These are phyloP conservation scores for Phyllotis vaccarum DNA, from an alignment of 2,797 vertebrate genomes.

Conservation along the genomic window DNA sequence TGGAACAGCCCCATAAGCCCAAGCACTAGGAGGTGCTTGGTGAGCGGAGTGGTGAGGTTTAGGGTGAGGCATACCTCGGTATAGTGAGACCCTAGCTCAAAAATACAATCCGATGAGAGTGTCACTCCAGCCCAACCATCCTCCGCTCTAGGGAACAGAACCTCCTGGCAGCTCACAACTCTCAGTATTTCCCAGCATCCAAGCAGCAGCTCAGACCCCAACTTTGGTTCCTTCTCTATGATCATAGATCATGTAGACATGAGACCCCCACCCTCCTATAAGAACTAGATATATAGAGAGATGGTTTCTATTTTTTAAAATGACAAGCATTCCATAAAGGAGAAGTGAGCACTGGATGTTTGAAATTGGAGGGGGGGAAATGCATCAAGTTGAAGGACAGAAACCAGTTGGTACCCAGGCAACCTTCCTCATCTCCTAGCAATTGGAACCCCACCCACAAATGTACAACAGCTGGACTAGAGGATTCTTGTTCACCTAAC, in stretches of 20 bases:
- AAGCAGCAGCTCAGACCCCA: neutral
- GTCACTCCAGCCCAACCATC: neutral
- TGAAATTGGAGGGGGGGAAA: neutral
- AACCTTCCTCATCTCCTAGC: neutral
- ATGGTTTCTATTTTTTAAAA: neutral
- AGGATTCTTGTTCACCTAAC: neutral
- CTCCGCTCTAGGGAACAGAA: neutral
- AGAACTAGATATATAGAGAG: neutral
- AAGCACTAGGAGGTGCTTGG: neutral
- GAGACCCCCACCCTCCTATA: fast-evolving
- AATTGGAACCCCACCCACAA: neutral
- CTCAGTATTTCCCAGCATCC: neutral
- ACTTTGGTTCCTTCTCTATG: neutral
- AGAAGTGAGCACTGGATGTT: fast-evolving
- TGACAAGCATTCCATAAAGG: neutral
- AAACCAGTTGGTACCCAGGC: neutral
- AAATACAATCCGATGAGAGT: neutral
- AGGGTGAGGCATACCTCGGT: neutral
- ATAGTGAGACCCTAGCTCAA: neutral
- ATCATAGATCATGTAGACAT: neutral
- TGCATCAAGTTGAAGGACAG: neutral
- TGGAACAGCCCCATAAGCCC: neutral
- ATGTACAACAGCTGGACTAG: neutral
- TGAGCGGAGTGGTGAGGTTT: neutral
- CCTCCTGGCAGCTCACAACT: neutral